Percentiles rank a stretch among this genome's conserved stretches.
Evolutionary conservation across 2,113 vertebrate genomes (phyloP).

Genomic region (Tachycineta bicolor): DNA sequence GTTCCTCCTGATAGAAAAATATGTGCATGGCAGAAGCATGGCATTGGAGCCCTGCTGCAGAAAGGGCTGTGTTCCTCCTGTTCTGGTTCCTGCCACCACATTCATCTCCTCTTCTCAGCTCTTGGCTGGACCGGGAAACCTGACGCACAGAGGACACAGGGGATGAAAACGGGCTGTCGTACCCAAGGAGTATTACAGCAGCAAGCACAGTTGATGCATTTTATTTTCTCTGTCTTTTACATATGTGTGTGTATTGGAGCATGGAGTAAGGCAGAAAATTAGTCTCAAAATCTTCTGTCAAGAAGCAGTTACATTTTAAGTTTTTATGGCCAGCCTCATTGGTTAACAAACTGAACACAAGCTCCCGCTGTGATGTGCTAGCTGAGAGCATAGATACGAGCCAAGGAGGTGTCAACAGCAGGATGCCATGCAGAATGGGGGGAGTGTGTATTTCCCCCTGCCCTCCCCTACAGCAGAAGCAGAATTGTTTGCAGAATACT

Average conservation of each 20-base stretch:
- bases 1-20: not conserved
- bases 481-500: not conserved
- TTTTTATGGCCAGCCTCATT: not conserved
- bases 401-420: not conserved
- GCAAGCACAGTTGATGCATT: not conserved
- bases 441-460: not conserved
- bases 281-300: not conserved
- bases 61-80: not conserved
- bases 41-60: not conserved
- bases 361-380: not conserved
- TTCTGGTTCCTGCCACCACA: not conserved
- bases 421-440: not conserved
- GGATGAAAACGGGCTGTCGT: not conserved
- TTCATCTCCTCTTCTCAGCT: not conserved
- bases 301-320: not conserved
- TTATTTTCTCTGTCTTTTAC: not conserved
- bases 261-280: not conserved
- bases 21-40: fast-evolving
- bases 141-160: not conserved
- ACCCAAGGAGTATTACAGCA: not conserved
- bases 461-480: not conserved
- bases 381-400: not conserved
- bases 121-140: not conserved
- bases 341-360: not conserved
- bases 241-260: not conserved